A percentile compares a stretch with the other conserved stretches of the same genome.
Evolutionary conservation across 2,113 vertebrate species (phyloP).

Genomic region (Larimichthys polyactis): DNA sequence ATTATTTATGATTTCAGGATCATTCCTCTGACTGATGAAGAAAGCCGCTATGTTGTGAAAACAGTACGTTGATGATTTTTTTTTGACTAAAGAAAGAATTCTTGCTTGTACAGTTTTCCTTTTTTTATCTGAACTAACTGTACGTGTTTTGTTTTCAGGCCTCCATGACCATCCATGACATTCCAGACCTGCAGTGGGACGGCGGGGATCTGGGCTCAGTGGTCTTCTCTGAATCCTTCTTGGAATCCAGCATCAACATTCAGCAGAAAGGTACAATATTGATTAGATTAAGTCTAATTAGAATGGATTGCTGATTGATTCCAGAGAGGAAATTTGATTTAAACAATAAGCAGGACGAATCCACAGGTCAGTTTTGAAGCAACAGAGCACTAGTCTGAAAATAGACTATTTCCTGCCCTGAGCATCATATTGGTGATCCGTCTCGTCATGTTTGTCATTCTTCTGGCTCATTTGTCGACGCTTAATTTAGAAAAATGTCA

Average conservation of each 20-base stretch:
- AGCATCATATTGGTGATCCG: constrained; percentile 15
- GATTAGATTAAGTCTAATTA: constrained; percentile 21
- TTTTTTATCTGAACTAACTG: neutral
- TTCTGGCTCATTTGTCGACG: constrained; percentile 29
- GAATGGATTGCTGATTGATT: constrained; percentile 34
- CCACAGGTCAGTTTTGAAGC: constrained; percentile 7
- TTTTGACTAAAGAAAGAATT: neutral
- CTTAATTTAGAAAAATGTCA: neutral
- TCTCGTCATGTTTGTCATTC: constrained; percentile 26
- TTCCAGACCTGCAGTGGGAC: constrained; percentile 88
- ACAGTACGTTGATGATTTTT: constrained; percentile 85
- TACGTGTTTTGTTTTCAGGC: constrained; percentile 72
- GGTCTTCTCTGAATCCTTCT: constrained; percentile 95
- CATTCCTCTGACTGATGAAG: constrained; percentile 86
- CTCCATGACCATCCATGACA: constrained; percentile 90
- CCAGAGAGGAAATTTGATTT: constrained; percentile 38
- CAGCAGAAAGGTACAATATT: constrained; percentile 88
- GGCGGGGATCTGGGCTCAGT: constrained; percentile 89
- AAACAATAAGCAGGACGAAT: constrained; percentile 18
- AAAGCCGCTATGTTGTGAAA: constrained; percentile 89
- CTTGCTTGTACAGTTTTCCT: neutral
- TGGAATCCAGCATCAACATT: constrained; percentile 92
- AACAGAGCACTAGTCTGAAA: constrained; percentile 27
- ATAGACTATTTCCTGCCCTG: constrained; percentile 15
- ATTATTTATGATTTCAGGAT: constrained; percentile 81